These are phyloP conservation scores for Gisinianus flammeolus DNA, from an alignment of 2,888 invertebrate species.

Conservation along the genomic window DNA sequence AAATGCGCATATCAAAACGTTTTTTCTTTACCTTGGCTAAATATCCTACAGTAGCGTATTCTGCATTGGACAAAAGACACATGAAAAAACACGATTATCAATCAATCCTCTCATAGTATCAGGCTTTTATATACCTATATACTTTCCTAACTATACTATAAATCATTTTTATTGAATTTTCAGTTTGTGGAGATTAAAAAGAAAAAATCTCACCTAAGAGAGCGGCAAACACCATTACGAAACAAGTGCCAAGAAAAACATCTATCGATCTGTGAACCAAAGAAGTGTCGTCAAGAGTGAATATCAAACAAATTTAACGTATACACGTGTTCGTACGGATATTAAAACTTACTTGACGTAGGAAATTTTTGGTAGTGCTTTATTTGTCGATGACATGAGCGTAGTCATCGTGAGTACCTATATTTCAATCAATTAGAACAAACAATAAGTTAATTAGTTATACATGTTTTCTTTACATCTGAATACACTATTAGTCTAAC, in stretches of 20 bases:
- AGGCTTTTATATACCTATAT: too few relatives aligned
- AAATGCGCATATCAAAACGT: too few relatives aligned
- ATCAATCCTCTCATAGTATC: too few relatives aligned
- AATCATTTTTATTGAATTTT: background rate
- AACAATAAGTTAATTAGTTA: background rate
- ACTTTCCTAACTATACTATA: too few relatives aligned
- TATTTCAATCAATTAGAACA: background rate
- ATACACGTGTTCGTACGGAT: too few relatives aligned
- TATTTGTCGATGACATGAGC: constrained; percentile 93
- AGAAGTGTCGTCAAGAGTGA: too few relatives aligned
- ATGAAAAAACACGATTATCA: too few relatives aligned
- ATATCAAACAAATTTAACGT: too few relatives aligned
- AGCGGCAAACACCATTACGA: constrained; percentile 99
- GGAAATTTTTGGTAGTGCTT: constrained; percentile 95
- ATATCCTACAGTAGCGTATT: constrained; percentile 97
- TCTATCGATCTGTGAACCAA: too few relatives aligned
- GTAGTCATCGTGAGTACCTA: constrained; percentile 91
- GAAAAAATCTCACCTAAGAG: constrained; percentile 76
- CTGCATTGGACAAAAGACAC: constrained; percentile 65
- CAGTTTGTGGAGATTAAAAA: too few relatives aligned
- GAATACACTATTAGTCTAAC: background rate
- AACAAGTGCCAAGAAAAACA: constrained; percentile 95
- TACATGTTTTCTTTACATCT: background rate
- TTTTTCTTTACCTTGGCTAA: too few relatives aligned
- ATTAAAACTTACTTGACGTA: too few relatives aligned